Conservation (phyloP, 2,113 vertebrate species). For the Pelmatolapia mariae region DNA sequence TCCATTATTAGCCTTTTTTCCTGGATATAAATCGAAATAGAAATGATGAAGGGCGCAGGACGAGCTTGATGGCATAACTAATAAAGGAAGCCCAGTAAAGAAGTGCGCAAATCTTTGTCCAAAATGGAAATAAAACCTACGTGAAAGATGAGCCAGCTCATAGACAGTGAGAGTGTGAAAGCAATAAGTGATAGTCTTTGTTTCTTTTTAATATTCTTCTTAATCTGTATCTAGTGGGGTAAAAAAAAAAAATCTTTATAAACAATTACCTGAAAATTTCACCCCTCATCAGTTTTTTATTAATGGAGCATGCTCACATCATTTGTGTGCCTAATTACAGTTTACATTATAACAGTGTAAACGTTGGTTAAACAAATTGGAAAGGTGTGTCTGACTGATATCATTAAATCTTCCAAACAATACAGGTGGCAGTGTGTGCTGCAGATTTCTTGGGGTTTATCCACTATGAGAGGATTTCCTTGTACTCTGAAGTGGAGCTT, state of each 20-base stretch:
- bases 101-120: background rate
- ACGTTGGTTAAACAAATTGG: background rate
- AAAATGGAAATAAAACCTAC: background rate
- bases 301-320: background rate
- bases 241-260: background rate
- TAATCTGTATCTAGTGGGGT: background rate
- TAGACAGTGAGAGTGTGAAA: background rate
- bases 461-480: background rate
- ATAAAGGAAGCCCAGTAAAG: background rate
- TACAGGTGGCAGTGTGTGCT: background rate
- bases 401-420: background rate
- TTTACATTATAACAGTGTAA: background rate
- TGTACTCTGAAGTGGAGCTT: background rate
- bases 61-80: rapidly evolving
- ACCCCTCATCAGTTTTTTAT: background rate
- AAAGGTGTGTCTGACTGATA: background rate
- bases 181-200: background rate
- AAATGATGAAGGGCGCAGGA: background rate
- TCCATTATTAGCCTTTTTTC: background rate
- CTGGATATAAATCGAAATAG: background rate
- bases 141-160: background rate
- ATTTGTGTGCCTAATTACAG: background rate
- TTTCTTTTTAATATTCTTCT: background rate
- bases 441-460: background rate
- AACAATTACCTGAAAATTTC: background rate